Evolutionary conservation across 53 echinoderm and acorn worm species (phyloP).

Genomic region (Stichopus horrens): DNA sequence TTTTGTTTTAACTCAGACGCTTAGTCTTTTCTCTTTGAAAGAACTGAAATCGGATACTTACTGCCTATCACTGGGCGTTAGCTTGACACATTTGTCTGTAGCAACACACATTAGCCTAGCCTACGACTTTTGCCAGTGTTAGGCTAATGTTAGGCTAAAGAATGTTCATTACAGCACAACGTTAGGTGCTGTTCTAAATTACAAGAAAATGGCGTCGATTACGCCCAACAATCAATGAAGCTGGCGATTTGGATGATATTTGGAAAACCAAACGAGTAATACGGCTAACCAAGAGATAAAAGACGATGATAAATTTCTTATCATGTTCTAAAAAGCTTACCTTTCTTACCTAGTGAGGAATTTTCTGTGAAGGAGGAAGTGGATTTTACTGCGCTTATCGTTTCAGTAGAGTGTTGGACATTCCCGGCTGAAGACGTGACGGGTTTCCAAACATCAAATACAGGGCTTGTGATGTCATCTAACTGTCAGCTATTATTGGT

Average conservation of each 20-base stretch:
- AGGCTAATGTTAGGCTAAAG: conserved; percentile 22
- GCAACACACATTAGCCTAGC: conserved; percentile 9
- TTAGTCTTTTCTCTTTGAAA: too few relatives aligned
- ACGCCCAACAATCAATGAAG: conserved; percentile 21
- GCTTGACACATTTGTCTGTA: background rate
- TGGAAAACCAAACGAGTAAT: background rate
- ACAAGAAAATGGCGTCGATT: conserved; percentile 29
- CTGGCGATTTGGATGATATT: background rate
- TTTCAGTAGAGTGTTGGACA: conserved; percentile 1
- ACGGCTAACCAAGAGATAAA: background rate
- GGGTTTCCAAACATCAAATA: conserved; percentile 46
- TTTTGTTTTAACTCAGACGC: too few relatives aligned
- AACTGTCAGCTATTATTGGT: conserved; percentile 35
- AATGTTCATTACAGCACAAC: background rate
- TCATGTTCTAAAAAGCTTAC: background rate
- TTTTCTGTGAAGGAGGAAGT: conserved; percentile 44
- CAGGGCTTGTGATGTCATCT: conserved; percentile 36
- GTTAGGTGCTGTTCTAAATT: background rate
- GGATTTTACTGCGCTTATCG: conserved; percentile 10
- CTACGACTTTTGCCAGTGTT: background rate
- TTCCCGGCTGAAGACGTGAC: conserved; percentile 44
- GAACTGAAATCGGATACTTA: background rate
- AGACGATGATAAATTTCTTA: background rate
- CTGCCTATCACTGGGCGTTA: conserved; percentile 1
- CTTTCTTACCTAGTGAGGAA: conserved; percentile 33